Percentiles rank a stretch among this genome's conserved stretches.
Evolutionary conservation across 1,140 invertebrate genomes (phyloP).

Genomic region (Chionoecetes opilio): DNA sequence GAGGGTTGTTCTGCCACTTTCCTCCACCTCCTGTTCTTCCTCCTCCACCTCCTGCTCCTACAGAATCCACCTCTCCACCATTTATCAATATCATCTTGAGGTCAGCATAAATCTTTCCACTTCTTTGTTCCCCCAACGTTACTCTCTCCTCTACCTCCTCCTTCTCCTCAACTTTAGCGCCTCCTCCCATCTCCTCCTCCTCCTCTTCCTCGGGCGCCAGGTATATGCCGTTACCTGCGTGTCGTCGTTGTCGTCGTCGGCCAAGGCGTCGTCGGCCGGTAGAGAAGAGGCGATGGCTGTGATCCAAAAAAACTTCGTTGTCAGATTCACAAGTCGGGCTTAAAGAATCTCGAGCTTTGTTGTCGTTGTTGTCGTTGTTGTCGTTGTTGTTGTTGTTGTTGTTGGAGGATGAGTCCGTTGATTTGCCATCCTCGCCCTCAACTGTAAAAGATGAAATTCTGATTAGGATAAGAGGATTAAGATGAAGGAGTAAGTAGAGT

Average conservation of each 20-base stretch:
- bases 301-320: neutral
- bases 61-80: neutral
- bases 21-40: neutral
- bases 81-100: neutral
- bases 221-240: neutral
- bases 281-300: neutral
- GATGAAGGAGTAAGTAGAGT: neutral
- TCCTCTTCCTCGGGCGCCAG: neutral
- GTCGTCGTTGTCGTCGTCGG: neutral
- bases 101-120: neutral
- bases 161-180: neutral
- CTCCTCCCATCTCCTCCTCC: neutral
- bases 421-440: neutral
- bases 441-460: neutral
- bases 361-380: slow-evolving; percentile 9
- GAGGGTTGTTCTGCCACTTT: neutral
- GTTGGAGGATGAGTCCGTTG: neutral
- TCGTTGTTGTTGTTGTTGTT: slow-evolving; percentile 28
- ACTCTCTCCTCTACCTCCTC: neutral
- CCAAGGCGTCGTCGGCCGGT: neutral
- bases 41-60: neutral
- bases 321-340: neutral
- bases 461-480: neutral
- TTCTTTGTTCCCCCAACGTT: neutral
- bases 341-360: neutral